phyloP scores from a whole-genome alignment of 2,113 vertebrate genomes.

The Dasyprocta punctata region DNA sequence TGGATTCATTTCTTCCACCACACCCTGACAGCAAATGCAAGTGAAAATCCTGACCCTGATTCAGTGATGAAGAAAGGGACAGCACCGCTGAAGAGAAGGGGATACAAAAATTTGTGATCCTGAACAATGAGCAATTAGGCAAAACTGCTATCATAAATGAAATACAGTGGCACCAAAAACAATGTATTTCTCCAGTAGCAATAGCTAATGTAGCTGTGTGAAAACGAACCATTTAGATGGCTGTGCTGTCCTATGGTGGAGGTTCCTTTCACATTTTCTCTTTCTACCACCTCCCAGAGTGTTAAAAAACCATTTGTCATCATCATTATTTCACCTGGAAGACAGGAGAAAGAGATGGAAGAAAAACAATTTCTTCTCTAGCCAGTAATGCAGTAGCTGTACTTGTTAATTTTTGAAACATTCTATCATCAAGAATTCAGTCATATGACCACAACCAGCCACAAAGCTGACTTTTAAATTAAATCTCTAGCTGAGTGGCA shows the following conservation, averaged over 20 bases:
- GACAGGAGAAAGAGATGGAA: not conserved
- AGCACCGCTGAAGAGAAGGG: accelerated
- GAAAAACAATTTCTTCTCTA: not conserved
- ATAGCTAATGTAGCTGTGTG: not conserved
- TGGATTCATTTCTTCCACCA: not conserved
- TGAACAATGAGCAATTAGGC: not conserved
- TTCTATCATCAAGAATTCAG: not conserved
- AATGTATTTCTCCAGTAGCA: not conserved
- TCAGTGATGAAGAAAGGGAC: not conserved
- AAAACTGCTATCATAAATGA: not conserved
- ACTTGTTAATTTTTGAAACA: not conserved
- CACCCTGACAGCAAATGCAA: too few relatives aligned
- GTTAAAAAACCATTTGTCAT: not conserved
- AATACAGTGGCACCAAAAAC: not conserved
- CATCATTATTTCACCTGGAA: not conserved
- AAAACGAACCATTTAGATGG: not conserved
- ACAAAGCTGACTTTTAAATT: not conserved
- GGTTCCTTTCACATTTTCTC: not conserved
- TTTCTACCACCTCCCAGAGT: not conserved
- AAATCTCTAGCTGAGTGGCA: not conserved
- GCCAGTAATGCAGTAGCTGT: not conserved
- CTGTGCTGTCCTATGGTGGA: not conserved
- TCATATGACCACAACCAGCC: not conserved
- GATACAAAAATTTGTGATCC: not conserved
- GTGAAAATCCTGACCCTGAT: not conserved